Base-by-base conservation (phyloP, 2,797 vertebrate genomes). In the Onychomys torridus region DNA sequence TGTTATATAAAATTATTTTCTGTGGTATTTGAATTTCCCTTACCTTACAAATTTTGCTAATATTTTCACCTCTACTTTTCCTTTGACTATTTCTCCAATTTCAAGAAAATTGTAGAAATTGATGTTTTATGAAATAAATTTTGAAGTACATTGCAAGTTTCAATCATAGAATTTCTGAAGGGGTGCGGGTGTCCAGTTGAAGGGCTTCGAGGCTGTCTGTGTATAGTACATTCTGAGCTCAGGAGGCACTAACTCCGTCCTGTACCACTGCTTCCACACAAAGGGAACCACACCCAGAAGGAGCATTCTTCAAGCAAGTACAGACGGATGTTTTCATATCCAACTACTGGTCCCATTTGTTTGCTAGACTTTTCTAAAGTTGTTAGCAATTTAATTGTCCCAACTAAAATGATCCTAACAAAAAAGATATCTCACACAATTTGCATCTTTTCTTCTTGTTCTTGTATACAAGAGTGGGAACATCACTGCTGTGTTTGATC, bases 351-450 rank as follows among this genome's bases (percentile, higher is more conserved):
- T 25, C 29, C 81, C 25, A 59, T 76, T 79, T 76, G 86, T 34
- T 40, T 32, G 25, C 16, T 40, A 59, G 21, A 6, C 7, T 86
- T 89, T 86, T 32, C 34, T 79, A 83, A 76, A 73, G 40, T 27
- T n/a, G 8, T 63, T 17, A 69, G 23, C 43, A 67, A 89, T 95
- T 89, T 94, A 94, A 86, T 37, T 75, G 49, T 23, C 32, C 21
- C 55, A 32, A 61, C 34, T 14, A 79, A 63, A 85, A 16, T 52
- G 46, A 12, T 77, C 43, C 40, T 6, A 10, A 6, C 25, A 55
- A 84, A 57, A 93, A 78, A 79, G 23, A 21, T n/a, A 37, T 82
- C n/a, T 59, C 82, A 61, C 5, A 57, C 79, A 96, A 88, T 76
- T 61, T 43, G 25, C 29, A 32, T 69, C 2, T 21, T 5, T 14